phyloP scores from a whole-genome alignment of 2,797 vertebrate species.

The Nannoperca obscura region DNA sequence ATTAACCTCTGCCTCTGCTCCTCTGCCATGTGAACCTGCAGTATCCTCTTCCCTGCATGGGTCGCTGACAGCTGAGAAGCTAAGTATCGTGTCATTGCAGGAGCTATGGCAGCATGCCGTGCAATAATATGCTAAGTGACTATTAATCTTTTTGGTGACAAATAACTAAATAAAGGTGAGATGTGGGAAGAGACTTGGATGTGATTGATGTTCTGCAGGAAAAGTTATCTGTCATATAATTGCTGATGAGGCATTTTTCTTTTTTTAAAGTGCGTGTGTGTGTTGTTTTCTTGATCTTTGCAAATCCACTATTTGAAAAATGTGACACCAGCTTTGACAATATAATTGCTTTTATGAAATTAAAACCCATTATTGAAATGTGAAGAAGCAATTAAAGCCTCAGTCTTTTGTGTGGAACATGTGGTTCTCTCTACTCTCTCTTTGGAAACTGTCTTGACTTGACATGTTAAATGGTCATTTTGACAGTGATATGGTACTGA shows the following conservation, averaged over 20 bases:
- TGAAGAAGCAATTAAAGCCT: constrained; percentile 19
- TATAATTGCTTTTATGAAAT: constrained; percentile 35
- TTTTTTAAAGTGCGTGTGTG: neutral
- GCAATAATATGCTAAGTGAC: constrained; percentile 81
- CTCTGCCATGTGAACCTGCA: constrained; percentile 50
- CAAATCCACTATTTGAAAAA: constrained; percentile 20
- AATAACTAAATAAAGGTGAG: constrained; percentile 80
- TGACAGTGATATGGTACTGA: constrained; percentile 15
- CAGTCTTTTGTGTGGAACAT: neutral
- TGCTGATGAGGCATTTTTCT: constrained; percentile 43
- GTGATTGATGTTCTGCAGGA: constrained; percentile 68
- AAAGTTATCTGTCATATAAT: constrained; percentile 40
- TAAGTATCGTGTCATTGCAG: constrained; percentile 71
- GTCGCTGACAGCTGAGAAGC: constrained; percentile 67
- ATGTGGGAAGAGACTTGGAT: constrained; percentile 55
- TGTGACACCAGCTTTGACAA: constrained; percentile 28
- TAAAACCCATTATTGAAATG: constrained; percentile 25
- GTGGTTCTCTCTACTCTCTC: constrained; percentile 4
- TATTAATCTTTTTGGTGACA: constrained; percentile 84
- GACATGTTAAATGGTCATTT: constrained; percentile 22
- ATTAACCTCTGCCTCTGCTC: constrained; percentile 59
- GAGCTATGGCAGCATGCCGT: constrained; percentile 73
- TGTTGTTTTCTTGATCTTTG: neutral
- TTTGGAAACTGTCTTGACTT: constrained; percentile 8
- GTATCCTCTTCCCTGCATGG: constrained; percentile 56